These are phyloP conservation scores for Brachionus koreanus DNA, from an alignment of 1,140 invertebrate genomes.

Conservation along the genomic window DNA sequence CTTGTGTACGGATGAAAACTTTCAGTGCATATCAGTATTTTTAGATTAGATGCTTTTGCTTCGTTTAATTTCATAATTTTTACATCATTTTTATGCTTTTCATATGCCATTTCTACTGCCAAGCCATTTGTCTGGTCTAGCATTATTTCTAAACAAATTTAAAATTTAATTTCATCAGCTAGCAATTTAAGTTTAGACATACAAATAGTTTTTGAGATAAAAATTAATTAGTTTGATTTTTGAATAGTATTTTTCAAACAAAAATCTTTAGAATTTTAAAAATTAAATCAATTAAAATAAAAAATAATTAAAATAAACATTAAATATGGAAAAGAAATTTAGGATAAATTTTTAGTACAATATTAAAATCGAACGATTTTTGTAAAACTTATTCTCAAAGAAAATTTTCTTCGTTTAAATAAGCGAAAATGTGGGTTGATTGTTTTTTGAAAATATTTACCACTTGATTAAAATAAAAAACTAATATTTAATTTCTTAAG, in stretches of 20 bases:
- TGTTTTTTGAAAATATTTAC: background rate
- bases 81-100: background rate
- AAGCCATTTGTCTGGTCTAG: slow-evolving; percentile 5
- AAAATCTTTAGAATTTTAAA: background rate
- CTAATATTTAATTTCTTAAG: background rate
- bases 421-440: background rate
- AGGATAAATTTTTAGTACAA: no score
- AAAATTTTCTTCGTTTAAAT: background rate
- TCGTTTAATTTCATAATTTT: background rate
- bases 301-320: background rate
- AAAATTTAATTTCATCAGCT: background rate
- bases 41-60: background rate
- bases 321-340: background rate
- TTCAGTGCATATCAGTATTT: slow-evolving; percentile 43
- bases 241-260: background rate
- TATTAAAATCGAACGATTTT: background rate
- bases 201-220: no score
- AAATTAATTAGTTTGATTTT: background rate
- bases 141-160: background rate
- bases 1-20: slow-evolving; percentile 45
- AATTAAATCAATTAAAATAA: background rate
- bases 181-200: no score
- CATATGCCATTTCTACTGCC: background rate
- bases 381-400: background rate
- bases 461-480: background rate